phyloP scores from a whole-genome alignment of 2,797 vertebrate species.

The Fratercula arctica region DNA sequence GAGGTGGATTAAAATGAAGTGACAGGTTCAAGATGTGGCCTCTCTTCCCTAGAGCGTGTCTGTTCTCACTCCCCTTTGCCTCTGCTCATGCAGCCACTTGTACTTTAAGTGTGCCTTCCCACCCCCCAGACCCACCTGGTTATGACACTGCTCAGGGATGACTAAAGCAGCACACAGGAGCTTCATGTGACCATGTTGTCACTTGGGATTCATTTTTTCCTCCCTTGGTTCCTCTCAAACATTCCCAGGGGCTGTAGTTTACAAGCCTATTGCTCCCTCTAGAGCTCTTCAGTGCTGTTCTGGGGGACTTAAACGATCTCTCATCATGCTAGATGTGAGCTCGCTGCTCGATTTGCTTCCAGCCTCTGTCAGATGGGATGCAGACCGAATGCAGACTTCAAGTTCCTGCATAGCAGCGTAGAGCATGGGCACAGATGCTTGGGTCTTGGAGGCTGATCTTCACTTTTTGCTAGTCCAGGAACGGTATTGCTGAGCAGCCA shows the following conservation, averaged over 20 bases:
- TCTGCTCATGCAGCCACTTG: background rate
- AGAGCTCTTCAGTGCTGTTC: background rate
- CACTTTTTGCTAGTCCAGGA: background rate
- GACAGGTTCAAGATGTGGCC: background rate
- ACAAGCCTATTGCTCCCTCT: slow-evolving; percentile 27
- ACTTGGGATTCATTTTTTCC: background rate
- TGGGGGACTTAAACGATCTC: background rate
- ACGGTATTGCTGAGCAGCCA: background rate
- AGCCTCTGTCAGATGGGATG: background rate
- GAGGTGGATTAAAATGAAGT: background rate
- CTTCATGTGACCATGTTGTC: slow-evolving; percentile 41
- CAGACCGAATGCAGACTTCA: background rate
- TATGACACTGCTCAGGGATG: background rate
- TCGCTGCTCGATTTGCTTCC: background rate
- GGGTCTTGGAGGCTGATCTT: background rate
- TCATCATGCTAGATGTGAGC: background rate
- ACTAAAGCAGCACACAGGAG: slow-evolving; percentile 2
- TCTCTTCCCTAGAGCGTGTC: background rate
- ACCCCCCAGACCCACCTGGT: background rate
- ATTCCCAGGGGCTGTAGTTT: background rate
- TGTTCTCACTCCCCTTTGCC: background rate
- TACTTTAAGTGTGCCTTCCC: background rate
- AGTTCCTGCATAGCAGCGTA: background rate
- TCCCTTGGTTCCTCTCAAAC: background rate
- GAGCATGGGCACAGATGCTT: background rate